Evolutionary conservation across 1,140 invertebrate species (phyloP), one percentile per base, ranked within the genome.

Genomic region (Ceratina australensis): DNA sequence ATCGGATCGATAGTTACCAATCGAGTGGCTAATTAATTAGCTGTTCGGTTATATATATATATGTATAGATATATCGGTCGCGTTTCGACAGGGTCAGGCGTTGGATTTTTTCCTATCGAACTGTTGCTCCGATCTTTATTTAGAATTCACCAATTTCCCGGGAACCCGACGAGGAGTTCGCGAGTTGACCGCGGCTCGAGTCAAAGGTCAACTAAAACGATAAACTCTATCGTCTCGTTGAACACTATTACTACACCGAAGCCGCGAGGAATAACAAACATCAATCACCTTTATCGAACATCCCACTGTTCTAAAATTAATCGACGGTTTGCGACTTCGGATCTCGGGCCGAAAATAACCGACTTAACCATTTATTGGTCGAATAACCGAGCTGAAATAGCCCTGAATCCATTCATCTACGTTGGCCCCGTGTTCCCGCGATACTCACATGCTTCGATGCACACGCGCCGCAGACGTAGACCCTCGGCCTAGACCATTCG

Each of bases 391-490:
- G 10, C 16, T 0, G 3, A 68, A 54, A 22, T 68, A 20, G 7
- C n/a, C 5, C 50, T 12, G 50, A 52, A 33, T 33, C 42, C 42
- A 50, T 24, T 65, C 63, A 16, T 13, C 20, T 5, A 33, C 28
- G 28, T 52, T 52, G n/a, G n/a, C 2, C 10, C 4, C 24, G 22
- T 5, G 42, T 8, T 50, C 26, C 16, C 3, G 15, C n/a, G 12
- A 3, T 50, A 90, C 90, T 91, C 24, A 93, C 92, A 42, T 95
- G 94, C 90, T 94, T 94, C 16, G 94, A 93, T 1, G 95, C 94
- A 88, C 96, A 97, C 22, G 95, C 95, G 66, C 95, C 95, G 88
- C 96, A 97, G 5, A 97, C 93, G 86, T 96, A 97, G 84, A 95
- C 94, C 15, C 95, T 91, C 0, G 95, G 95, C 22, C 96, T 92